Conservation (phyloP, 2,113 vertebrate genomes). For the Eclectus roratus region DNA sequence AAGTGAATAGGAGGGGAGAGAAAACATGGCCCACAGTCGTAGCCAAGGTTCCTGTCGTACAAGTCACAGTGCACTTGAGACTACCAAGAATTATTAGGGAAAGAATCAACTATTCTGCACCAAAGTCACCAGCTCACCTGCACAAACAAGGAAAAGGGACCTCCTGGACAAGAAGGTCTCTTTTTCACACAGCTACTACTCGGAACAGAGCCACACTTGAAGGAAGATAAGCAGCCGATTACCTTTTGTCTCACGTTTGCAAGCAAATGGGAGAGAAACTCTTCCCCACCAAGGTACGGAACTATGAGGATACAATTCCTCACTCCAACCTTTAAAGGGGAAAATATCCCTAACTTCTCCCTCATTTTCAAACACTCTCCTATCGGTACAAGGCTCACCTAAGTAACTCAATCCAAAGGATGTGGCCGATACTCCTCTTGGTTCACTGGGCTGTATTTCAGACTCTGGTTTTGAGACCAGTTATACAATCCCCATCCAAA, state of each 20-base stretch:
- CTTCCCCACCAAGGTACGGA: background rate
- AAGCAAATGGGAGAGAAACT: background rate
- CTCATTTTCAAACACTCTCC: rapidly evolving
- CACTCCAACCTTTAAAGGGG: background rate
- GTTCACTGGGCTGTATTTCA: background rate
- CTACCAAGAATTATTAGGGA: background rate
- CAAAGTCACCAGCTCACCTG: background rate
- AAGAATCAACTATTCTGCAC: background rate
- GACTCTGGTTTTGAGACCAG: background rate
- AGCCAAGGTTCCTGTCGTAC: background rate
- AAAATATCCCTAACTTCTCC: rapidly evolving
- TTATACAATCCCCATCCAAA: background rate
- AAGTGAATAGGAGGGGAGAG: background rate
- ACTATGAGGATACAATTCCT: background rate
- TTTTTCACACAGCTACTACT: background rate
- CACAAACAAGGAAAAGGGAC: background rate
- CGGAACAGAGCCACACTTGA: background rate
- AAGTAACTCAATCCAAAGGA: background rate
- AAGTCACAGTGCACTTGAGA: background rate
- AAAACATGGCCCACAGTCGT: background rate
- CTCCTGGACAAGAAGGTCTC: background rate
- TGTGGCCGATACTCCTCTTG: background rate
- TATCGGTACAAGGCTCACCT: background rate
- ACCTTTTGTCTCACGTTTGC: background rate
- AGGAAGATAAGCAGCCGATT: background rate